Conservation (phyloP, 2,888 invertebrate species). For the Hypercompe scribonia region DNA sequence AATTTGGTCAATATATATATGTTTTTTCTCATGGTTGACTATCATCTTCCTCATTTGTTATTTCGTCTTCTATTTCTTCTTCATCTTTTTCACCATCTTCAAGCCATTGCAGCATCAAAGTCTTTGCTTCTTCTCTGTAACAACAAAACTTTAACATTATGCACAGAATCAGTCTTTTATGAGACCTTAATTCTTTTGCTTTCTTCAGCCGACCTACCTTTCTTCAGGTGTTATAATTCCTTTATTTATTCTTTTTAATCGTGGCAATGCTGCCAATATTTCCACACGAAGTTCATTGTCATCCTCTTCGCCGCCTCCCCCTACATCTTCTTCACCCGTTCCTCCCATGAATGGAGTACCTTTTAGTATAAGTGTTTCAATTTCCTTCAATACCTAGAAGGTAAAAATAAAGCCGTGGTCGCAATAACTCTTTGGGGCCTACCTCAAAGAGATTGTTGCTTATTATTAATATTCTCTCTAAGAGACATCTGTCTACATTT, state of each 20-base stretch:
- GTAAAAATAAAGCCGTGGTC: neutral
- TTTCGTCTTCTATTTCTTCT: slow-evolving; percentile 67
- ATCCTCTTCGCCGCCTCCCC: slow-evolving; percentile 68
- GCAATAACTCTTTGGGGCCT: neutral
- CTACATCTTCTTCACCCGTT: slow-evolving; percentile 67
- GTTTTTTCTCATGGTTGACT: neutral
- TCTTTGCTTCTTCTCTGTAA: slow-evolving; percentile 72
- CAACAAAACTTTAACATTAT: slow-evolving; percentile 11
- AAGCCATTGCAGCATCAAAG: slow-evolving; percentile 72
- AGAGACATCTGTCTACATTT: neutral
- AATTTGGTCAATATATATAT: neutral
- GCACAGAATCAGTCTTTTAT: neutral
- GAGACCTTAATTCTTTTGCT: neutral
- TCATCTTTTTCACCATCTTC: slow-evolving; percentile 77
- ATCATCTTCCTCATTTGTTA: slow-evolving; percentile 52
- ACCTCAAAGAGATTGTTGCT: neutral
- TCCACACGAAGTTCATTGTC: slow-evolving; percentile 78
- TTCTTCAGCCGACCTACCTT: slow-evolving; percentile 68
- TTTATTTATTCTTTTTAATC: slow-evolving; percentile 87
- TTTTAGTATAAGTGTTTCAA: slow-evolving; percentile 83
- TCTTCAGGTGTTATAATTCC: slow-evolving; percentile 79
- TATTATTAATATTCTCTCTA: too few species aligned
- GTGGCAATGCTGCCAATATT: slow-evolving; percentile 82
- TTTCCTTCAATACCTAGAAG: slow-evolving; percentile 70
- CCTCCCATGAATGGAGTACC: slow-evolving; percentile 87